A percentile compares a stretch with the other conserved stretches of the same genome.
Conservation (phyloP, 35 echinoderm and acorn worm genomes). For the Eucidaris tribuloides region DNA sequence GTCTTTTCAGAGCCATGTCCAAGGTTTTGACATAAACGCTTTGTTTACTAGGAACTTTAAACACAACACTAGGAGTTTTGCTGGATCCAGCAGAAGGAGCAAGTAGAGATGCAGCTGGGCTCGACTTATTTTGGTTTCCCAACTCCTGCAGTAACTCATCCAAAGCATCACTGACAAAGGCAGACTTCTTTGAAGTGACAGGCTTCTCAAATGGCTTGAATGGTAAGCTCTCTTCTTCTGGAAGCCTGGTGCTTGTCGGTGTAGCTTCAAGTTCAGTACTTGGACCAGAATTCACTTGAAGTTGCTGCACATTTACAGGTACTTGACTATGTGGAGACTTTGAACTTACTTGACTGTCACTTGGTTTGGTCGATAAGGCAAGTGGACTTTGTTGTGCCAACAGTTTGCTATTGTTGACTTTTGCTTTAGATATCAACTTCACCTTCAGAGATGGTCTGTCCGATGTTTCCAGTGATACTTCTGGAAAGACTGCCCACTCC, state of each 20-base stretch:
- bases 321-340: neutral
- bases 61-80: conserved; percentile 31
- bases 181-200: conserved; percentile 62
- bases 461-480: neutral
- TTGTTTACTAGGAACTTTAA: conserved; percentile 57
- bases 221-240: conserved; percentile 45
- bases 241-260: neutral
- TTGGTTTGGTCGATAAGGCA: conserved; percentile 21
- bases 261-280: neutral
- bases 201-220: conserved; percentile 89
- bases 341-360: neutral
- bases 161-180: conserved; percentile 75
- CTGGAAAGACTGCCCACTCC: neutral
- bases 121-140: conserved; percentile 7
- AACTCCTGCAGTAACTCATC: conserved; percentile 61
- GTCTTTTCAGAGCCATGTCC: conserved; percentile 40
- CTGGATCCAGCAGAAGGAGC: conserved; percentile 16
- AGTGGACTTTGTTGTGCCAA: conserved; percentile 20
- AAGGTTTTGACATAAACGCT: conserved; percentile 38
- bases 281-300: neutral
- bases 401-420: neutral
- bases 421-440: conserved; percentile 2
- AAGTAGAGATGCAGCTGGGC: conserved; percentile 9
- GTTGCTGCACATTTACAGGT: neutral
- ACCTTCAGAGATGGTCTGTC: conserved; percentile 11